These are phyloP conservation scores for Lipophrys pholis DNA, from an alignment of 2,113 vertebrate genomes.

Conservation along the genomic window DNA sequence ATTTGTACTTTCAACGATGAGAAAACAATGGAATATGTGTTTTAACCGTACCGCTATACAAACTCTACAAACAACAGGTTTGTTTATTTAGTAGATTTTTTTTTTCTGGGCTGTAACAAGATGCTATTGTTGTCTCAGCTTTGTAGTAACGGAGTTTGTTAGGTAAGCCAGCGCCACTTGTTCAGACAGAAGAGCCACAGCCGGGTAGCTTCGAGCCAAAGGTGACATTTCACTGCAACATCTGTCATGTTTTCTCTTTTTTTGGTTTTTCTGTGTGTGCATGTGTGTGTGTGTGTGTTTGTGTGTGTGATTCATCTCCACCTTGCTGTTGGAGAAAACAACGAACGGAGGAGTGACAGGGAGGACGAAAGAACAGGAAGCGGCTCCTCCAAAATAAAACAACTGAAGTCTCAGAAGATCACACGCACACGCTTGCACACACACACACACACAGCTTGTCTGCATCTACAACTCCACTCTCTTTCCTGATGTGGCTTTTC, in stretches of 20 bases:
- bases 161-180: conserved; percentile 29
- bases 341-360: conserved; percentile 15
- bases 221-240: conserved; percentile 67
- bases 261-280: background rate
- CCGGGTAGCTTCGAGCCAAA: conserved; percentile 53
- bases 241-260: conserved; percentile 28
- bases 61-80: background rate
- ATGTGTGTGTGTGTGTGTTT: background rate
- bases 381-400: conserved; percentile 64
- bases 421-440: conserved; percentile 33
- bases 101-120: conserved; percentile 3
- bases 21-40: background rate
- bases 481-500: conserved; percentile 24
- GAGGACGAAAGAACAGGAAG: conserved; percentile 29
- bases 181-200: conserved; percentile 23
- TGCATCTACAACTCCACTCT: conserved; percentile 6
- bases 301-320: conserved; percentile 36
- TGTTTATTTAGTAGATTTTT: conserved; percentile 6
- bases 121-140: conserved; percentile 21
- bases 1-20: too few relatives aligned
- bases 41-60: background rate
- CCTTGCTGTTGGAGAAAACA: conserved; percentile 23
- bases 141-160: conserved; percentile 41
- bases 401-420: conserved; percentile 65
- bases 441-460: conserved; percentile 7